Evolutionary conservation across 2,113 vertebrate species (phyloP).

Genomic region (Sinosuthora webbiana): DNA sequence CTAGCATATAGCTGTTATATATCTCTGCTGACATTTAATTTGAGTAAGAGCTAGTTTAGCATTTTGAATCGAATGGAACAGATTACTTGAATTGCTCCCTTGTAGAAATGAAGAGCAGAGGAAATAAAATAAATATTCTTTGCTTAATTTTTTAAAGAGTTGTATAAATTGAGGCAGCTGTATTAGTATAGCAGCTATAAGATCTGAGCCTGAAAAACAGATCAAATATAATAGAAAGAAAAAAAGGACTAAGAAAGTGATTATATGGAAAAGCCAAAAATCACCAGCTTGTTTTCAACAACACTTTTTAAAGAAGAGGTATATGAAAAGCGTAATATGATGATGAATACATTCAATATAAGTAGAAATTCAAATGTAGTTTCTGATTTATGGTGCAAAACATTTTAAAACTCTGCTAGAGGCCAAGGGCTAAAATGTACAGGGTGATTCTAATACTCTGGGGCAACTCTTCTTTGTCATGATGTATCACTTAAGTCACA

Average conservation of each 20-base stretch:
- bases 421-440: background rate
- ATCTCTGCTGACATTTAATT: background rate
- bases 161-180: background rate
- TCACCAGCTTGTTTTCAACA: background rate
- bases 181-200: accelerated
- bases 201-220: background rate
- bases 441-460: background rate
- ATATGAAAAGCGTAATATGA: background rate
- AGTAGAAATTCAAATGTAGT: background rate
- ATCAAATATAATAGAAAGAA: background rate
- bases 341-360: background rate
- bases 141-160: background rate
- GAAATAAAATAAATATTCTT: background rate
- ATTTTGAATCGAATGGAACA: background rate
- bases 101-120: background rate
- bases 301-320: background rate
- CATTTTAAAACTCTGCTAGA: background rate
- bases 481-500: background rate
- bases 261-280: background rate
- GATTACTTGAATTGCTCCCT: background rate
- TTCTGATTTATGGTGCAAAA: background rate
- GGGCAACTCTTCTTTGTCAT: background rate
- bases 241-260: background rate
- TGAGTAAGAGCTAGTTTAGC: background rate
- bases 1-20: background rate